Base-by-base conservation (phyloP, 64 coral and sea anemone genomes). In the Pachyseris speciosa region DNA sequence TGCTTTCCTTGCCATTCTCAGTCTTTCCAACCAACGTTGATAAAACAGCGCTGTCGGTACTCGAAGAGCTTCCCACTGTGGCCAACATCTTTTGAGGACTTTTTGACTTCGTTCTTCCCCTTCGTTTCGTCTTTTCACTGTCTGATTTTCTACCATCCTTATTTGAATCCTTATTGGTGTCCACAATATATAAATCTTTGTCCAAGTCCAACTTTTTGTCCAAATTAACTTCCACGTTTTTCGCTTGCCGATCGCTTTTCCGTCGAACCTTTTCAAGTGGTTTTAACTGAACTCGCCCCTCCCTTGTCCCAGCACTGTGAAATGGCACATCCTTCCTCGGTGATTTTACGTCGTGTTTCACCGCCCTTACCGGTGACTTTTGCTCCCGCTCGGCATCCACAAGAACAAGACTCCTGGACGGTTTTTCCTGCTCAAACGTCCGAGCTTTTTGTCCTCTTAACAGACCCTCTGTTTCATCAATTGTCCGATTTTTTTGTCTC, bases 381-480 rank as follows among this genome's bases (percentile, higher is more conserved):
- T 80, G 84, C 50, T 88, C 87, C 16, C 39, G 33, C 7, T 87
- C 94, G 13, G 44, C 84, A 13, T 68, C 30, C 19, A 83, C 75
- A 29, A 31, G 29, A 93, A 28, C 67, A 40, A 43, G 38, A 89
- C 44, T 93, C 17, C 73, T 57, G 13, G 52, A 40, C 2, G 67
- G 51, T 39, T 74, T 97, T 84, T 89, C 85, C 31, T 73, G 91
- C 29, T 89, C 86, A 86, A 97, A 97, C 40, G 88, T 87, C 50
- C 38, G 66, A 30, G 95, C 91, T 80, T 93, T 97, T 49, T 93
- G 95, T 4, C 95, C 95, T 86, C 86, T 93, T 24, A 97, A 77
- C n/a, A 94, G 25, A n/a, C 77, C 69, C 17, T 90, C 71, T n/a
- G 86, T 45, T 47, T 93, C 86, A 29, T 90, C 61, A 78, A 77